Base-by-base conservation (phyloP, 2,888 invertebrate species). In the Busseola fusca region DNA sequence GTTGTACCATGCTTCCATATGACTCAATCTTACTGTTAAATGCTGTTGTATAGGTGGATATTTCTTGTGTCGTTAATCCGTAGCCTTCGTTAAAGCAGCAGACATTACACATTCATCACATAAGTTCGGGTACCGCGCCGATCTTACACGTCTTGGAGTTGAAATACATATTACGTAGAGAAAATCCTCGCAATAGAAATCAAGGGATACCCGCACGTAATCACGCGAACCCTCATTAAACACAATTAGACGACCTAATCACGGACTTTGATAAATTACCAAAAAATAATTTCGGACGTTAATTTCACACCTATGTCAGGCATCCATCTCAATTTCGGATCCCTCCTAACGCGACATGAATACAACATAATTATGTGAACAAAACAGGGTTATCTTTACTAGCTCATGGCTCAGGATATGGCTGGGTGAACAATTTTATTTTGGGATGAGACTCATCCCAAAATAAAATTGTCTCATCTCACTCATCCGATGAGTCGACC, bases 361-460 rank as follows among this genome's bases (percentile, higher is more conserved):
- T 87, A 84, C 83, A 87, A 87, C 86, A 87, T 90, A 89, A 91
- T 90, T 90, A 90, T 88, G 86, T 80, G 83, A 88, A 89, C 87
- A 87, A 88, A 89, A 88, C 89, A 86, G 78, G 84, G 81, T 82
- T 84, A 73, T 76, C 73, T 76, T 68, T 69, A 69, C 83, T 74
- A 82, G 67, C 52, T 62, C 30, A 57, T 6, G 18, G 72, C 30
- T 63, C 71, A 68, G 69, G 81, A 69, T 68, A 72, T 56, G 82
- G 80, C 64, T 69, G 76, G 78, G 73, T 80, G 64, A 75, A 60
- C 69, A 45, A 80, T 65, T 80, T 80, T 80, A 50, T 80, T 82
- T 79, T 69, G 30, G 62, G 54, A 50, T 54, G n/a, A n/a, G n/a
- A n/a, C n/a, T n/a, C n/a, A 54, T 50, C 54, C 62, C 30, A 69